Conservation (phyloP, 2,888 invertebrate genomes). For the Agrotis puta region DNA sequence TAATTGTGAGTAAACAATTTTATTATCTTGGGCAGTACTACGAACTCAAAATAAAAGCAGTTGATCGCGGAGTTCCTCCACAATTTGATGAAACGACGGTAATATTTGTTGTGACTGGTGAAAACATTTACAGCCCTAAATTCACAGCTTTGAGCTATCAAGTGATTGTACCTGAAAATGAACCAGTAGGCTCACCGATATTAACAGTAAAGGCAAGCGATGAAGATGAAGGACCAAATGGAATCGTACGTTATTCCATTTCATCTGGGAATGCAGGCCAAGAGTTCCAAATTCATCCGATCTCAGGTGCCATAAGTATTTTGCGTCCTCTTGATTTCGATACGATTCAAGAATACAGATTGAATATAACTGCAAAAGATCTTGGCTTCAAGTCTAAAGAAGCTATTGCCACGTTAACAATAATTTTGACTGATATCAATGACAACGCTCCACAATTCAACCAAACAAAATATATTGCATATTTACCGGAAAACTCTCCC, state of each 20-base stretch:
- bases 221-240: slow-evolving; percentile 96
- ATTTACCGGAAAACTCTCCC: slow-evolving; percentile 95
- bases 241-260: slow-evolving; percentile 96
- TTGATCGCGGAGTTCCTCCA: slow-evolving; percentile 97
- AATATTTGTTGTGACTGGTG: slow-evolving; percentile 95
- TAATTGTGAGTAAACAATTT: slow-evolving; percentile 92
- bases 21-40: slow-evolving; percentile 92
- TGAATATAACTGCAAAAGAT: slow-evolving; percentile 97
- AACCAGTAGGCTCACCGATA: slow-evolving; percentile 96
- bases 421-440: slow-evolving; percentile 97
- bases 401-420: slow-evolving; percentile 95
- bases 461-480: slow-evolving; percentile 94
- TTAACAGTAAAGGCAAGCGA: slow-evolving; percentile 96
- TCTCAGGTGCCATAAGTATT: slow-evolving; percentile 95
- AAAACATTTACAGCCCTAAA: slow-evolving; percentile 95
- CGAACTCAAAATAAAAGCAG: slow-evolving; percentile 93
- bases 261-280: slow-evolving; percentile 95
- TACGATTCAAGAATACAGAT: slow-evolving; percentile 94
- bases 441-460: slow-evolving; percentile 97
- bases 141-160: slow-evolving; percentile 96
- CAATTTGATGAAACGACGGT: slow-evolving; percentile 94
- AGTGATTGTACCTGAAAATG: slow-evolving; percentile 97
- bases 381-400: slow-evolving; percentile 95
- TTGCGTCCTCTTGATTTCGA: slow-evolving; percentile 96
- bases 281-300: slow-evolving; percentile 95